These are phyloP conservation scores for Papilio xuthus DNA, from an alignment of 1,140 invertebrate genomes.

Conservation along the genomic window DNA sequence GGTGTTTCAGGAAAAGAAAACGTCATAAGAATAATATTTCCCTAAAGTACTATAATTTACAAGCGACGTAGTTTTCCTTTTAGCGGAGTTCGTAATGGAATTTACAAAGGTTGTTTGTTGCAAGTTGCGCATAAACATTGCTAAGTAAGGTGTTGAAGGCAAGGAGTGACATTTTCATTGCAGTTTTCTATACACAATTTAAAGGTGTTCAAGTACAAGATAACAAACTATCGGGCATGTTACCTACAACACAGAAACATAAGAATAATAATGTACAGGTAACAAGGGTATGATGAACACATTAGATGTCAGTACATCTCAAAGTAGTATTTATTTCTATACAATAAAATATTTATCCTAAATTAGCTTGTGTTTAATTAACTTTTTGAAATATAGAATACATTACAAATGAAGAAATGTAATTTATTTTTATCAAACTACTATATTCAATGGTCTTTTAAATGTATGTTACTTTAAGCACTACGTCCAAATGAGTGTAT, in stretches of 20 bases:
- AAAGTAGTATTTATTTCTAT: too few relatives aligned
- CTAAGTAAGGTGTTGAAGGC: neutral
- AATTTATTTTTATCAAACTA: neutral
- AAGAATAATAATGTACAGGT: too few relatives aligned
- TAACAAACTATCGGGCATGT: too few relatives aligned
- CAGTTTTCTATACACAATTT: neutral
- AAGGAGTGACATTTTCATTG: neutral
- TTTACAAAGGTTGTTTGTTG: slow-evolving; percentile 4
- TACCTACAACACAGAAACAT: too few relatives aligned
- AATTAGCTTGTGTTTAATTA: too few relatives aligned
- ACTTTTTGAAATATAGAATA: too few relatives aligned
- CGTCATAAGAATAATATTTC: slow-evolving; percentile 12
- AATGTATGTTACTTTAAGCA: neutral
- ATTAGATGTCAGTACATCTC: too few relatives aligned
- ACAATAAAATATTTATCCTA: too few relatives aligned
- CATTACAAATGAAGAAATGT: neutral
- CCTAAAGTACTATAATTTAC: neutral
- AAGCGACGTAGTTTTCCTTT: neutral
- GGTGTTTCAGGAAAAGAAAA: neutral
- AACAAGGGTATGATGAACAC: too few relatives aligned
- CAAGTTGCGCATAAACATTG: neutral
- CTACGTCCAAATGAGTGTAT: neutral
- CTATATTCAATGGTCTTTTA: neutral
- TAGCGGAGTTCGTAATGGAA: neutral
- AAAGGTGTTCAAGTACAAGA: neutral